Percentiles rank a stretch among this genome's conserved stretches.
These are phyloP conservation scores for Rhadinocentrus ornatus DNA, from an alignment of 2,797 vertebrate species.

Conservation along the genomic window DNA sequence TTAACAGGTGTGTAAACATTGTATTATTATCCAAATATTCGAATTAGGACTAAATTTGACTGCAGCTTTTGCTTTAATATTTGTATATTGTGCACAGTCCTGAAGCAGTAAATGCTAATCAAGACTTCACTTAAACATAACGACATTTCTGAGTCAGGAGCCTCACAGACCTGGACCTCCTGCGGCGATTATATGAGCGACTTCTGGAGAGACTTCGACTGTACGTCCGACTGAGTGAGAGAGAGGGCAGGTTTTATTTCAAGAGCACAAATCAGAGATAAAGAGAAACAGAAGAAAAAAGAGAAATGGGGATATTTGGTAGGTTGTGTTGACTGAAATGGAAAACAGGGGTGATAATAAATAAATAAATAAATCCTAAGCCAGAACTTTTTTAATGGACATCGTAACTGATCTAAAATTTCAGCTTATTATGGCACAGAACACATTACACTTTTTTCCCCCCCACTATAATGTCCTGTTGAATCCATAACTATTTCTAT, in stretches of 20 bases:
- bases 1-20: neutral
- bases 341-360: neutral
- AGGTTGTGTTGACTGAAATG: neutral
- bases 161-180: constrained; percentile 88
- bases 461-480: too few relatives aligned
- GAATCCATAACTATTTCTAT: too few relatives aligned
- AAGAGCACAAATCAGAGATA: neutral
- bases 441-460: too few relatives aligned
- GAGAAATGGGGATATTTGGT: neutral
- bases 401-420: too few relatives aligned
- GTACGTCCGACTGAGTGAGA: constrained; percentile 83
- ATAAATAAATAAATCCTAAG: too few relatives aligned
- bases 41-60: neutral
- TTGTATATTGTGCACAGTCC: neutral
- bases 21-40: too few relatives aligned
- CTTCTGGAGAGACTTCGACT: constrained; percentile 93
- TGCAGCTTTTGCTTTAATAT: neutral
- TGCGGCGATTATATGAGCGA: constrained; percentile 84
- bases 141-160: neutral
- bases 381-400: too few relatives aligned
- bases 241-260: neutral
- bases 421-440: too few relatives aligned
- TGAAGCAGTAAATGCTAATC: neutral
- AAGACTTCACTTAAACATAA: neutral
- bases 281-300: neutral